Percentiles rank a stretch among this genome's conserved stretches.
phyloP scores from a whole-genome alignment of 2,797 vertebrate genomes.

The Novumbra hubbsi region DNA sequence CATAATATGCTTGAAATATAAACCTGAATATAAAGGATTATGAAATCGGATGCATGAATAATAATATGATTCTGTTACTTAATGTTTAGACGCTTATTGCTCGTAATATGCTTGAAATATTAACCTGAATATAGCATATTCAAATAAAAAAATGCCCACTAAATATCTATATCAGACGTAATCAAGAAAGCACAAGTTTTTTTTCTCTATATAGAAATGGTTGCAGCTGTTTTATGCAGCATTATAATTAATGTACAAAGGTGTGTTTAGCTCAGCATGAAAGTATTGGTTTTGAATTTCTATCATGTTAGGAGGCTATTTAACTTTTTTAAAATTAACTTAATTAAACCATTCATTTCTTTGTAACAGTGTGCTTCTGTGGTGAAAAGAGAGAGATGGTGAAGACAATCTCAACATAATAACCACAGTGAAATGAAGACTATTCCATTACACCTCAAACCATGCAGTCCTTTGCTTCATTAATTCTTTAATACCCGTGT shows the following conservation, averaged over 20 bases:
- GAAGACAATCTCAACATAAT: neutral
- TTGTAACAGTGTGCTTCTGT: neutral
- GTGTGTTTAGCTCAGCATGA: neutral
- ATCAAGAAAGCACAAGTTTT: neutral
- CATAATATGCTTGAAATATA: neutral
- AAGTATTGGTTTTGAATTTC: neutral
- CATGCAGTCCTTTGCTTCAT: neutral
- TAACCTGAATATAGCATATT: neutral
- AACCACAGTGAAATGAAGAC: neutral
- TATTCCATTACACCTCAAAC: neutral
- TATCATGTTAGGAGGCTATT: neutral
- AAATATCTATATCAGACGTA: neutral
- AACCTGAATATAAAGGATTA: neutral
- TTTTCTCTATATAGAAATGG: neutral
- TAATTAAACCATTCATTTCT: neutral
- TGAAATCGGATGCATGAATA: neutral
- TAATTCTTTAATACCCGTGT: neutral
- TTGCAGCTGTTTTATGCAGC: neutral
- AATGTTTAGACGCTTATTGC: neutral
- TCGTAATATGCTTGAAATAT: neutral
- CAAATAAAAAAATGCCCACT: neutral
- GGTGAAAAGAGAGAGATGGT: neutral
- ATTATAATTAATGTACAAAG: neutral
- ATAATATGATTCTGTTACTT: too few relatives aligned
- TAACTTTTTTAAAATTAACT: neutral